Evolutionary conservation across 2,797 vertebrate species (phyloP).

Genomic region (Ctenosaura bakeri): DNA sequence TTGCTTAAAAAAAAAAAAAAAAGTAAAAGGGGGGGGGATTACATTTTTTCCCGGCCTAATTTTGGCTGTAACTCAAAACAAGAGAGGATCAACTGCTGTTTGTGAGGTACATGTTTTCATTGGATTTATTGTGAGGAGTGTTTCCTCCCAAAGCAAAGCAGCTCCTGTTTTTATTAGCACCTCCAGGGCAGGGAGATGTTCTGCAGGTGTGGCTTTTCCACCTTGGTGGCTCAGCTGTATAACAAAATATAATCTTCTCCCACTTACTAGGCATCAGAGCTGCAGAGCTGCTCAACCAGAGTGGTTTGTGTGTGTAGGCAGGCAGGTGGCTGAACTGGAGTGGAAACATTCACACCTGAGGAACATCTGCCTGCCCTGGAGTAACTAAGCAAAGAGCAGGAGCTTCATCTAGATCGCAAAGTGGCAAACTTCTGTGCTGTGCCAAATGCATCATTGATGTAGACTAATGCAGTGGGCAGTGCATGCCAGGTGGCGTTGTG

Average conservation of each 20-base stretch:
- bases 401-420: not conserved
- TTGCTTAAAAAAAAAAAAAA: no score
- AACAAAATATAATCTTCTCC: not conserved
- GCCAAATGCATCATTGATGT: not conserved
- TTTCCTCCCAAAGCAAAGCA: conserved; percentile 15
- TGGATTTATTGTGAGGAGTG: not conserved
- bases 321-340: not conserved
- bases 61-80: not conserved
- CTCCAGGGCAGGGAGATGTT: conserved; percentile 17
- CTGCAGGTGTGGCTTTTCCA: conserved; percentile 9
- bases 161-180: conserved; percentile 19
- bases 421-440: no score
- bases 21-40: no score
- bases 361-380: not conserved
- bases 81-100: not conserved
- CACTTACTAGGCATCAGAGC: not conserved
- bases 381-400: not conserved
- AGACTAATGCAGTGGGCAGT: not conserved
- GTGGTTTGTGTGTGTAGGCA: not conserved
- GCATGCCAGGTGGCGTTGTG: not conserved
- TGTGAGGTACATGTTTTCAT: conserved; percentile 5
- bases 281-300: not conserved
- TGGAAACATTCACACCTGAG: conserved; percentile 8
- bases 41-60: not conserved
- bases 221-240: not conserved